These are phyloP conservation scores for Diarsia dahlii DNA, from an alignment of 2,888 invertebrate genomes.

Conservation along the genomic window DNA sequence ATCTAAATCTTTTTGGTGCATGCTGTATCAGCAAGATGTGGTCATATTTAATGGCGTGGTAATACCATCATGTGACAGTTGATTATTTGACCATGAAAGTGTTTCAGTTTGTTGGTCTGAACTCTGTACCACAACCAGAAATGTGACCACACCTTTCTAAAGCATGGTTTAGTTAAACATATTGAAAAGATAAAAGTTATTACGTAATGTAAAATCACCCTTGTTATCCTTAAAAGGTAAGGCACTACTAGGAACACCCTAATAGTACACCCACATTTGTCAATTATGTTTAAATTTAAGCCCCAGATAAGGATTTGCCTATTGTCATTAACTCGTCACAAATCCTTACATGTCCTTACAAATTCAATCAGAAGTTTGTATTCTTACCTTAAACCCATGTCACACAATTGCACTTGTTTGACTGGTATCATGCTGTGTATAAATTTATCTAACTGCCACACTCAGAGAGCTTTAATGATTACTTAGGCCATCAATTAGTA, in stretches of 20 bases:
- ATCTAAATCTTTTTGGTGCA: too few species aligned
- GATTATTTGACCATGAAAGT: neutral
- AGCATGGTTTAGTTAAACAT: neutral
- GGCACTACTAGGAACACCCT: too few species aligned
- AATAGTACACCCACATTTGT: neutral
- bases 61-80: neutral
- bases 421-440: neutral
- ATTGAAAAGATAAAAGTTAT: neutral
- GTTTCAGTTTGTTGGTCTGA: neutral
- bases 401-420: neutral
- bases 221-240: neutral
- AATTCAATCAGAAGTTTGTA: neutral
- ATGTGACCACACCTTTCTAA: neutral
- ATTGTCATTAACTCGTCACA: neutral
- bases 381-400: neutral
- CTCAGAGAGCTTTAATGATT: too few species aligned
- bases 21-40: neutral
- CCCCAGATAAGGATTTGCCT: neutral
- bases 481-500: too few species aligned
- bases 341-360: neutral
- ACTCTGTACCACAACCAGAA: neutral
- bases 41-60: neutral
- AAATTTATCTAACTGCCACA: neutral
- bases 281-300: neutral
- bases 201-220: neutral